Percentiles rank a stretch among this genome's conserved stretches.
Evolutionary conservation across 1,140 invertebrate species (phyloP).

Genomic region (Choristoneura fumiferana): DNA sequence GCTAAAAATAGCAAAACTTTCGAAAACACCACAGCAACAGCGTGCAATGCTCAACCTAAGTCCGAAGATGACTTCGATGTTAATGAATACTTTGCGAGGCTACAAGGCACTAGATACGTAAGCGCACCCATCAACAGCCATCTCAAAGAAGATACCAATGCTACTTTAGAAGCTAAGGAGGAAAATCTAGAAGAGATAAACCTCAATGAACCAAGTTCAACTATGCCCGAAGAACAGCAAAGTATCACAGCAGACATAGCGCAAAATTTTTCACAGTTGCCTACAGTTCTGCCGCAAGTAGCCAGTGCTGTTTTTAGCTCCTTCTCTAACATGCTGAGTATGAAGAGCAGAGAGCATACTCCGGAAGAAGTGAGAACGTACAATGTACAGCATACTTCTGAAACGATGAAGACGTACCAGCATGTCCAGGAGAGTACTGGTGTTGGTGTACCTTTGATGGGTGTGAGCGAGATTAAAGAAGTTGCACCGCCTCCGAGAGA

Average conservation of each 20-base stretch:
- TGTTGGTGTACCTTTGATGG: constrained; percentile 28
- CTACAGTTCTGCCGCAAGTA: constrained; percentile 76
- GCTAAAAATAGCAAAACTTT: constrained; percentile 23
- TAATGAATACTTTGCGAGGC: constrained; percentile 70
- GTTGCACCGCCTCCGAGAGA: constrained; percentile 48
- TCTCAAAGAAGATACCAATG: constrained; percentile 44
- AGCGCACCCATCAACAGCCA: constrained; percentile 55
- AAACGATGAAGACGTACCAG: no score
- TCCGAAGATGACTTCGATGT: constrained; percentile 73
- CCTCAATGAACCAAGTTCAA: constrained; percentile 61
- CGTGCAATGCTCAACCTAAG: constrained; percentile 45
- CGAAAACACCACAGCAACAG: constrained; percentile 22
- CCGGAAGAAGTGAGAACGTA: constrained; percentile 34
- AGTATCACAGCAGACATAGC: constrained; percentile 78
- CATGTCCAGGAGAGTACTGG: no score
- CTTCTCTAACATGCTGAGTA: constrained; percentile 77
- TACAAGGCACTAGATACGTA: constrained; percentile 68
- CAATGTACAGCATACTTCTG: background rate
- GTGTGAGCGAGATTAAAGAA: constrained; percentile 39
- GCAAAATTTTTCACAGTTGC: constrained; percentile 79
- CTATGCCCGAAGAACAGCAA: constrained; percentile 47
- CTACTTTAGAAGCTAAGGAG: constrained; percentile 45
- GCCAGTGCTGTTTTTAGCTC: constrained; percentile 80
- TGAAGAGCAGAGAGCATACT: constrained; percentile 58
- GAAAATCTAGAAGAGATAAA: constrained; percentile 71